These are phyloP conservation scores for human (Homo sapiens) DNA, from an alignment of 2,113 vertebrate genomes.

Conservation along the genomic window GRCh38 chr1:166050001-166050500, in stretches of 20 bases:
- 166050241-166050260: not conserved
- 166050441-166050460: not conserved
- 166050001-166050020: too few species aligned
- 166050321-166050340: rapidly evolving
- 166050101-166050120: too few species aligned
- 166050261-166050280: not conserved
- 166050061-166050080: too few species aligned
- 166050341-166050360: too few species aligned
- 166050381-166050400: not conserved
- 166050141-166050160: not conserved
- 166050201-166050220: not conserved
- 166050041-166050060: too few species aligned
- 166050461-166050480: not conserved
- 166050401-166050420: not conserved
- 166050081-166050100: too few species aligned
- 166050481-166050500: not conserved
- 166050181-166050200: not conserved
- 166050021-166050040: too few species aligned
- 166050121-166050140: not conserved
- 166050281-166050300: not conserved
- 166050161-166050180: not conserved
- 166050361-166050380: rapidly evolving
- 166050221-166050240: not conserved
- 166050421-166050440: rapidly evolving
- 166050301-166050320: rapidly evolving